Evolutionary conservation across 2,797 vertebrate genomes (phyloP), one percentile per base, ranked within the genome.

Genomic region (Rachycentron canadum): DNA sequence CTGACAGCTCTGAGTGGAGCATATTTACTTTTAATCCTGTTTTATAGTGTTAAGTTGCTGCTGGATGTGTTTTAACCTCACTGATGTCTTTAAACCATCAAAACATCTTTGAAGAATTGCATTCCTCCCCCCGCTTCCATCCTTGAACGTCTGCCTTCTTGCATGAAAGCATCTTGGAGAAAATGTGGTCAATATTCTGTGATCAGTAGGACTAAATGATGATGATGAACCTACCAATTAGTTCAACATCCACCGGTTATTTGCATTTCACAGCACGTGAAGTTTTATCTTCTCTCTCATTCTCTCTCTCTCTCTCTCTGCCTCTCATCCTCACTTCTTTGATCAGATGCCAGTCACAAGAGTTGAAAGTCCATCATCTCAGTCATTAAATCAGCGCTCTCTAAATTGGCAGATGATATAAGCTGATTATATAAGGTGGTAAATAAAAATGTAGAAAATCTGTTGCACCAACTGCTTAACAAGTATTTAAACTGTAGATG

Each of bases 171-270:
- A 36, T 65, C 55, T 79, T 63, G 60, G 13, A 69, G 38, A 61
- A 73, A 64, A 63, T 53, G 4, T 17, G 58, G 50, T 69, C 62
- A 66, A 57, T 71, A 55, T 60, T 72, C 63, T 85, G 63, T 73
- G 74, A 90, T 87, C 79, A 70, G 40, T 34, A 8, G 26, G 11
- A n/a, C 53, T 79, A 84, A 87, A 73, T 67, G 64, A 76, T 76
- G 3, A 32, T 64, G 7, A 47, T 58, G 41, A 74, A 66, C 40
- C 36, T 4, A 5, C 28, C 25, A 21, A 76, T 85, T 85, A 63
- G 73, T 83, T 40, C 53, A 43, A 64, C 59, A 76, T 66, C 26
- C 45, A 16, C 32, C 40, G 34, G 68, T 63, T 75, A 62, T 86
- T 86, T 86, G 52, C 32, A 36, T 74, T 87, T 80, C 56, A 69